Evolutionary conservation across 2,797 vertebrate species (phyloP).

Genomic region (Limosa lapponica): DNA sequence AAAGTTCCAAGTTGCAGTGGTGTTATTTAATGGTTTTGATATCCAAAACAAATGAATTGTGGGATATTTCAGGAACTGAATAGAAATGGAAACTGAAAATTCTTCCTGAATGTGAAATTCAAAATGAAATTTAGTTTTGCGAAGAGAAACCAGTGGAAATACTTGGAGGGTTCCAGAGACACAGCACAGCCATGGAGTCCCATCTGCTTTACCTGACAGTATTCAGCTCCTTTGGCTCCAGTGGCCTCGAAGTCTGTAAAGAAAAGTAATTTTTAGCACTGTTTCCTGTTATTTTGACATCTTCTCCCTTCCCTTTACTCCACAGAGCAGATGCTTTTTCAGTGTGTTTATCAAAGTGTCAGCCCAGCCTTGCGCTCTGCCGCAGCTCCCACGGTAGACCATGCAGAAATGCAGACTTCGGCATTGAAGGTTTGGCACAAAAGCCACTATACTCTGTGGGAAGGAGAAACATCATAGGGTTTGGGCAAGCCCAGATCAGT

Average conservation of each 20-base stretch:
- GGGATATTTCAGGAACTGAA: not conserved
- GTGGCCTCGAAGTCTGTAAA: not conserved
- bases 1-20: not conserved
- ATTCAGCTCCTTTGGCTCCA: not conserved
- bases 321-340: not conserved
- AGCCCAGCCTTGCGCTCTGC: not conserved
- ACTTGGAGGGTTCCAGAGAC: not conserved
- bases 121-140: not conserved
- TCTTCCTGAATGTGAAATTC: not conserved
- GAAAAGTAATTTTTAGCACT: not conserved
- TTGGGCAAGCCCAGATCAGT: not conserved
- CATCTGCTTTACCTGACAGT: not conserved
- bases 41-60: not conserved
- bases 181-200: not conserved
- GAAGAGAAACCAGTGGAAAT: not conserved
- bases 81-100: not conserved
- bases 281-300: not conserved
- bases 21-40: not conserved
- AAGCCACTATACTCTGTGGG: not conserved
- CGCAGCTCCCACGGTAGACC: rapidly evolving
- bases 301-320: not conserved
- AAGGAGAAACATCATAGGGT: not conserved
- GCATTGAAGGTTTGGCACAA: not conserved
- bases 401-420: not conserved
- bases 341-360: not conserved